These are phyloP conservation scores for Hyles euphorbiae DNA, from an alignment of 1,140 invertebrate species.

Conservation along the genomic window DNA sequence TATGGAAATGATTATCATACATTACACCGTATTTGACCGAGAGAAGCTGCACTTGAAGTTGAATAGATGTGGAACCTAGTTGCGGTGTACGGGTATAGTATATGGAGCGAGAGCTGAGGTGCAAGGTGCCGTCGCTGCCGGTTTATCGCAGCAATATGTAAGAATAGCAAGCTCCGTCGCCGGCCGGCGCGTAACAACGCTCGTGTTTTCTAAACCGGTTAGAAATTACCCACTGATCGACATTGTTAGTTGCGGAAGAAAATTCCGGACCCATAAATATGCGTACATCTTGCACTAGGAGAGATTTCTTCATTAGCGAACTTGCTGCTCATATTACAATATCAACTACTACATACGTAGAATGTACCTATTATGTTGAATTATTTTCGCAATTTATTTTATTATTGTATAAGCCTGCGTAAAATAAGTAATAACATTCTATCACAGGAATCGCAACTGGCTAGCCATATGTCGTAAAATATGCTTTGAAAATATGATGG, in stretches of 20 bases:
- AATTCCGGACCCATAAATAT: constrained; percentile 55
- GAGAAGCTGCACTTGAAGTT: no score
- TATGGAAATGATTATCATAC: no score
- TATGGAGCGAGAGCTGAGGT: constrained; percentile 50
- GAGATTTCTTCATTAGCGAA: constrained; percentile 40
- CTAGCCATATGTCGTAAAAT: no score
- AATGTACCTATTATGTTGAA: no score
- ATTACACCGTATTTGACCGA: no score
- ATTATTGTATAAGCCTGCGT: no score
- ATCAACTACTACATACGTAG: no score
- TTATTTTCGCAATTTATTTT: no score
- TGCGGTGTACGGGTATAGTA: constrained; percentile 1
- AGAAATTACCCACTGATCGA: constrained; percentile 73
- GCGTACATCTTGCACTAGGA: constrained; percentile 28
- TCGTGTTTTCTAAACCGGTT: constrained; percentile 73
- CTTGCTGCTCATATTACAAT: not conserved
- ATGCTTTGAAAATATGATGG: not conserved
- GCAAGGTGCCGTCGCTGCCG: constrained; percentile 15
- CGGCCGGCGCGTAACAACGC: constrained; percentile 27
- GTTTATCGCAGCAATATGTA: constrained; percentile 19
- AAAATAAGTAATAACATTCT: no score
- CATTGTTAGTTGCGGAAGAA: constrained; percentile 62
- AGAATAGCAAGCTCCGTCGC: constrained; percentile 28
- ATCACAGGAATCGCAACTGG: no score
- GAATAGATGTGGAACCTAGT: no score